A percentile compares a stretch with the other conserved stretches of the same genome.
These are phyloP conservation scores for Hypsibius dujardini DNA, from an alignment of 1,140 invertebrate genomes.

Conservation along the genomic window DNA sequence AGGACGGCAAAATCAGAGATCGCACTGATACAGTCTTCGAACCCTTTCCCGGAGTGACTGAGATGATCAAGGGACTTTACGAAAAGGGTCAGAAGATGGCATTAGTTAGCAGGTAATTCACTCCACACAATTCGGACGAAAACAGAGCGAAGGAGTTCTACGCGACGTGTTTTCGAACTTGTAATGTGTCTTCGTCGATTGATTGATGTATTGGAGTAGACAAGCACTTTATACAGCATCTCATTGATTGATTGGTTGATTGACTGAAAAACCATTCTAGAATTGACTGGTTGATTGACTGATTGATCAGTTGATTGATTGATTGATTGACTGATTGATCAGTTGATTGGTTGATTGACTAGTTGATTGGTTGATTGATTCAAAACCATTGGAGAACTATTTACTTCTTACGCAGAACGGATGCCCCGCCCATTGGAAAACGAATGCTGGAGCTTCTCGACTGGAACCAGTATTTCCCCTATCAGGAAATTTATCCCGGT, in stretches of 20 bases:
- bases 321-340: no score
- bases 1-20: slow-evolving; percentile 8
- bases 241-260: no score
- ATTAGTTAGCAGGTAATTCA: slow-evolving; percentile 1
- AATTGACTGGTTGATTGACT: no score
- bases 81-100: not conserved
- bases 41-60: not conserved
- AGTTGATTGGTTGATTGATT: no score
- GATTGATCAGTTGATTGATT: no score
- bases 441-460: slow-evolving; percentile 47
- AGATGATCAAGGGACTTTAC: not conserved
- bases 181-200: not conserved
- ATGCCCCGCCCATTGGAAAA: slow-evolving; percentile 45
- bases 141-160: not conserved
- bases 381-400: not conserved
- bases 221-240: not conserved
- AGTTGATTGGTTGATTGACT: no score
- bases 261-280: no score
- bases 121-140: not conserved
- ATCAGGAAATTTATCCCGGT: slow-evolving; percentile 56
- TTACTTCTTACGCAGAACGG: slow-evolving; percentile 36
- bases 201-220: not conserved
- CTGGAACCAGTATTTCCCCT: slow-evolving; percentile 51
- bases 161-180: not conserved
- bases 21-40: not conserved